phyloP scores from a whole-genome alignment of 2,797 vertebrate species.

The Pangasius macronema region DNA sequence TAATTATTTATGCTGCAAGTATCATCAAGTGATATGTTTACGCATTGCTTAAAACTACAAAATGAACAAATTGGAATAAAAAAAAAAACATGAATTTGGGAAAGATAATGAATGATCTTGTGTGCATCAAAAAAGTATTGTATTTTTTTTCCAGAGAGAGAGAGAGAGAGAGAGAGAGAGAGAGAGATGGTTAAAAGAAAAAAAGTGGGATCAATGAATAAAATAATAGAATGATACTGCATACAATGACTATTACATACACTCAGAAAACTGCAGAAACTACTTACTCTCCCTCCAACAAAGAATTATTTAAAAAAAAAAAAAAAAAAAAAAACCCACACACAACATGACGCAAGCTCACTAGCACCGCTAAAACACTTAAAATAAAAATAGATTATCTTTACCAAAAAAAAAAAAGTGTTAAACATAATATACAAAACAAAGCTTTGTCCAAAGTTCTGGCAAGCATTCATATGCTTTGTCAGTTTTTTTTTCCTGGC shows the following conservation, averaged over 20 bases:
- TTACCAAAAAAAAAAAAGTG: background rate
- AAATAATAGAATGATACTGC: background rate
- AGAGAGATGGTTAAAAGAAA: no score
- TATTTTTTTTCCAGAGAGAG: no score
- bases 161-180: no score
- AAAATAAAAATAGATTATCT: background rate
- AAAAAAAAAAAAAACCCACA: no score
- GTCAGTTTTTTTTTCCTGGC: background rate
- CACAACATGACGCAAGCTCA: background rate
- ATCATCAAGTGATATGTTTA: background rate
- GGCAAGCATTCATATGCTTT: background rate
- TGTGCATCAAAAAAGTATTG: background rate
- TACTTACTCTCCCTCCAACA: background rate
- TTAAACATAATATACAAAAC: background rate
- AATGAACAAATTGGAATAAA: background rate
- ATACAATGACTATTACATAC: background rate
- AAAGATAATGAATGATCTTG: background rate
- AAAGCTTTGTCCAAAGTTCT: background rate
- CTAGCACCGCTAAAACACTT: no score
- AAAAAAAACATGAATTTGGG: background rate
- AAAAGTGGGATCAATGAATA: background rate
- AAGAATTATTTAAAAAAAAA: background rate
- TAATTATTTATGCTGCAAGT: conserved; percentile 16
- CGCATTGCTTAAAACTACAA: background rate
- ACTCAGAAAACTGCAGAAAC: background rate